Base-by-base conservation (phyloP, 2,113 vertebrate genomes). In the Malurus elegans region DNA sequence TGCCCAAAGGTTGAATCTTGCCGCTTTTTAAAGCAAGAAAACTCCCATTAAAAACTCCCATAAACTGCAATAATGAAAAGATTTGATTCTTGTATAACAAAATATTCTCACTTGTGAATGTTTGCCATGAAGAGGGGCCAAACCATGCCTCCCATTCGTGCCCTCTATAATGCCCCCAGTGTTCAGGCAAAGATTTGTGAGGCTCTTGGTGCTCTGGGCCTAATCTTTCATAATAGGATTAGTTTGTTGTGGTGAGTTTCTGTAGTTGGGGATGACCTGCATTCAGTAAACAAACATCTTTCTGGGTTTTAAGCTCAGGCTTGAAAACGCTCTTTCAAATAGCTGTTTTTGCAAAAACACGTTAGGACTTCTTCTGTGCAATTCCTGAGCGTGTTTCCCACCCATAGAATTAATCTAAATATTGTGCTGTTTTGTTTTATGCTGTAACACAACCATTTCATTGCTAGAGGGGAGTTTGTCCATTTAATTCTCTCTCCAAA, bases 201-300 rank as follows among this genome's bases (percentile, higher is more conserved):
- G 80, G 91, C 92, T 88, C 16, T 51, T 92, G 83, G 88, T 87
- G 11, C 91, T 34, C 48, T 31, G 36, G 81, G 36, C 80, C 75
- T 92, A 95, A 97, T 97, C 95, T 92, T 60, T 86, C 45, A 1
- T 96, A 97, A 98, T 97, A 95, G 86, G 97, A 97, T 98, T 97
- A 96, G 69, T 62, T 40, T 95, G 53, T 96, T 90, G 95, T 92
- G 86, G 90, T 82, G 91, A 96, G 93, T 92, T 97, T 94, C 72
- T 93, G 61, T 32, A 48, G 76, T 57, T 92, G 84, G 89, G 80
- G 71, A 21, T 96, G 89, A 94, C 89, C 93, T 95, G 93, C 9
- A 84, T 86, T 89, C 91, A 79, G 96, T 95, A 96, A 96, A 95
- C 91, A 97, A 97, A 91, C 67, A 93, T 71, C 75, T 86, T 79